These are phyloP conservation scores for Cosmia trapezina DNA, from an alignment of 2,888 invertebrate species.

Conservation along the genomic window DNA sequence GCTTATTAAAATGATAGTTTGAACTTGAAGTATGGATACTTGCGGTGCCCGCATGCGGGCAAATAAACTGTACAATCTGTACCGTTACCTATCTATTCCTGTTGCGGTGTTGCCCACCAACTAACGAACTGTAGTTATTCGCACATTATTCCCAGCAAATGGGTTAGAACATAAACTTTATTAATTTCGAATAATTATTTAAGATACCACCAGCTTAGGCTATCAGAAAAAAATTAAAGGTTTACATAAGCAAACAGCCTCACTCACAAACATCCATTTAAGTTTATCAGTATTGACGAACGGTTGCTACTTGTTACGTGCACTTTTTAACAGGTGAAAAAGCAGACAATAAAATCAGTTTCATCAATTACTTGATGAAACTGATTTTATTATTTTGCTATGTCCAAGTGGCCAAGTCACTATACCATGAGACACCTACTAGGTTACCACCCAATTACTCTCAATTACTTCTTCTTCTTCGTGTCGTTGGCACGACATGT, in stretches of 20 bases:
- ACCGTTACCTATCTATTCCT: background rate
- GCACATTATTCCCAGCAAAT: background rate
- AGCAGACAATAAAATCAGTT: background rate
- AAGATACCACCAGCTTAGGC: background rate
- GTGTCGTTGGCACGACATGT: too few relatives aligned
- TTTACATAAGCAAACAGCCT: background rate
- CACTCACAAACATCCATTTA: background rate
- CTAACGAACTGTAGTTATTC: background rate
- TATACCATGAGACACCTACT: background rate
- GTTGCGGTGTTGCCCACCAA: background rate
- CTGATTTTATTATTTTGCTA: background rate
- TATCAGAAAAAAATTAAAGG: background rate
- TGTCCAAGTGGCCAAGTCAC: background rate
- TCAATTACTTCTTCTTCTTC: background rate
- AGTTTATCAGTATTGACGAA: background rate
- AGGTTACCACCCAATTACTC: background rate
- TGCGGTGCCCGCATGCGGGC: background rate
- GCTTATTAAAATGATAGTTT: background rate
- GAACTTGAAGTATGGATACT: background rate
- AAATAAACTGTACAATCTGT: background rate
- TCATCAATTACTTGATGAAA: background rate
- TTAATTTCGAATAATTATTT: background rate
- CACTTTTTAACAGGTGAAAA: background rate
- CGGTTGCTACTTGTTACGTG: background rate
- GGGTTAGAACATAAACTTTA: conserved; percentile 5